Base-by-base conservation (phyloP, 1,140 invertebrate species). In the Musca domestica region DNA sequence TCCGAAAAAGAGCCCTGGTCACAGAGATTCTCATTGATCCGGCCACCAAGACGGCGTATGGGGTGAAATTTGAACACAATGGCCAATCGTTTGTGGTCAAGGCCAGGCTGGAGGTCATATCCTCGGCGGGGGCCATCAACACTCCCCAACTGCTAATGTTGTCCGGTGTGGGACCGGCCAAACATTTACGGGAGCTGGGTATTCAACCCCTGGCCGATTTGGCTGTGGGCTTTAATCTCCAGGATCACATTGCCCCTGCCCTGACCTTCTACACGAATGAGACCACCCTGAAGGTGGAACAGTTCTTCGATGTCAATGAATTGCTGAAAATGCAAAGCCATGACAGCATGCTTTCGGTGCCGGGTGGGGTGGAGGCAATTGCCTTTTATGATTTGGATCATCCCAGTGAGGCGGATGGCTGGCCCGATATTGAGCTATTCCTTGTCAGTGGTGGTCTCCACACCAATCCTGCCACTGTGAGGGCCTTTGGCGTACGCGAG, bases 101-200 rank as follows among this genome's bases (percentile, higher is more conserved):
- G 67, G 86, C 92, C 5, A 75, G 81, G 51, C 91, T 87, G 74
- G 92, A 94, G 84, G 88, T 94, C 0, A 91, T 94, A 15, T 19
- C 93, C 3, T 88, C 88, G 34, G 90, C 88, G 1, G 92, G 91
- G 1, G 86, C 90, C 0, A 88, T 93, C 1, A 91, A 90, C 70
- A 88, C 88, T 0, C 89, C 92, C 0, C 90, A 93, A 71, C 71
- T 95, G 2, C 80, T 95, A 1, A 92, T 95, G 91, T 73, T 94
- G 1, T 92, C 90, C 2, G 93, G 92, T 2, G 85, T 95, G 17
- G 93, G 93, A 12, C 92, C 91, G 0, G 85, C 77, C 20, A 81
- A 87, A 49, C 90, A 94, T 77, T 82, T 95, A 15, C 74, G 82
- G 48, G 74, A 84, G 15, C 71, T 87, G 49, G 84, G 84, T 15